These are phyloP conservation scores for Meda fulgida DNA, from an alignment of 2,797 vertebrate species.

Conservation along the genomic window DNA sequence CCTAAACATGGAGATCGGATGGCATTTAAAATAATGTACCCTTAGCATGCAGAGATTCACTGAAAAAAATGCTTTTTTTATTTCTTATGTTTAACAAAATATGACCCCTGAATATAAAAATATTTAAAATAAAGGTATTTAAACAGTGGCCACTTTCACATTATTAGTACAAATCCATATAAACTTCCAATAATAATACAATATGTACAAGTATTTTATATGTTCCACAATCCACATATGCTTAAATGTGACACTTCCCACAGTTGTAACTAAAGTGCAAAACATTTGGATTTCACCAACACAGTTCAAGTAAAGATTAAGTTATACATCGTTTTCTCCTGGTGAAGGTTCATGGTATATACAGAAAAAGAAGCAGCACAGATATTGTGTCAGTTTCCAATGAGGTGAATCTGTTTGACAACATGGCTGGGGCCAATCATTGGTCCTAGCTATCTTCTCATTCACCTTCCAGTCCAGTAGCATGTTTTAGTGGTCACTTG, in stretches of 20 bases:
- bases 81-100: slow-evolving; percentile 29
- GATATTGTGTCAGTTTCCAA: neutral
- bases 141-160: neutral
- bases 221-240: neutral
- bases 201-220: neutral
- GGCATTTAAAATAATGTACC: neutral
- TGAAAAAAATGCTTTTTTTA: neutral
- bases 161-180: slow-evolving; percentile 7
- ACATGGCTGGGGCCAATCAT: neutral
- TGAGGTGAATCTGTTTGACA: neutral
- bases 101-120: slow-evolving; percentile 25
- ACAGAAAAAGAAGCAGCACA: slow-evolving; percentile 3
- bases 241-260: neutral
- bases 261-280: slow-evolving; percentile 22
- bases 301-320: slow-evolving; percentile 2
- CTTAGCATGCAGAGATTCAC: neutral
- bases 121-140: slow-evolving; percentile 19
- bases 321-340: neutral
- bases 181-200: neutral
- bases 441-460: neutral
- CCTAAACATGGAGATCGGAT: neutral
- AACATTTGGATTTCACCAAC: slow-evolving; percentile 11
- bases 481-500: slow-evolving; percentile 23
- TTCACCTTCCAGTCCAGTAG: slow-evolving; percentile 15
- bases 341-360: neutral